Evolutionary conservation across 2,888 invertebrate genomes (phyloP).

Genomic region (Leptopilina myrica): DNA sequence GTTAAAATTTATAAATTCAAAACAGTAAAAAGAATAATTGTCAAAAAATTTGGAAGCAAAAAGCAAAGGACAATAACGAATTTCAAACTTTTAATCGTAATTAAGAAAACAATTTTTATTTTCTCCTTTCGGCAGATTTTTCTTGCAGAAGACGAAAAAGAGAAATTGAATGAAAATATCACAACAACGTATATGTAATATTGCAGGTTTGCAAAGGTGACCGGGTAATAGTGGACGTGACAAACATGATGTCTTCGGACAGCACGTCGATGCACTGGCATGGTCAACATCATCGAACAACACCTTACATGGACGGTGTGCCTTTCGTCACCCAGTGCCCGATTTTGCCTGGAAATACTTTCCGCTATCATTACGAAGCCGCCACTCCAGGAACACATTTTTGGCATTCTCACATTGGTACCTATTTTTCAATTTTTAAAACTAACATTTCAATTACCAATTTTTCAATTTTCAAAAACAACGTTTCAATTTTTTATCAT

Average conservation of each 20-base stretch:
- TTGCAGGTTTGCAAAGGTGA: slow-evolving; percentile 91
- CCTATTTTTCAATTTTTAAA: slow-evolving; percentile 3
- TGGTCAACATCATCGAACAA: slow-evolving; percentile 87
- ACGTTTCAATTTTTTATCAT: no score
- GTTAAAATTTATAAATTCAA: no score
- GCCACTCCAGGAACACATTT: slow-evolving; percentile 89
- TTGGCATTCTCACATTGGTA: slow-evolving; percentile 87
- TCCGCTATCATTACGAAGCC: slow-evolving; percentile 87
- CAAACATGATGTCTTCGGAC: slow-evolving; percentile 87
- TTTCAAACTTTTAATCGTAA: no score
- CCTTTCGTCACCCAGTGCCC: slow-evolving; percentile 92
- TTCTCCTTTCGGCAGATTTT: background rate
- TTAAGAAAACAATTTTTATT: no score
- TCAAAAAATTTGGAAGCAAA: no score
- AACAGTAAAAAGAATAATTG: no score
- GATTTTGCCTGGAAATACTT: slow-evolving; percentile 85
- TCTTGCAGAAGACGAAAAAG: background rate
- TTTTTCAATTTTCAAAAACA: background rate
- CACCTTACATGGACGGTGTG: slow-evolving; percentile 93
- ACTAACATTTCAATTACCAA: no score
- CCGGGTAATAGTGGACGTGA: slow-evolving; percentile 88
- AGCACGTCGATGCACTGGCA: slow-evolving; percentile 95
- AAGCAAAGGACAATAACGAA: no score
- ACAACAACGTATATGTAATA: background rate
- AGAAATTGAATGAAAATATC: background rate